Percentiles rank a stretch among this genome's conserved stretches.
These are phyloP conservation scores for Lethocerus indicus DNA, from an alignment of 1,140 invertebrate genomes.

Conservation along the genomic window DNA sequence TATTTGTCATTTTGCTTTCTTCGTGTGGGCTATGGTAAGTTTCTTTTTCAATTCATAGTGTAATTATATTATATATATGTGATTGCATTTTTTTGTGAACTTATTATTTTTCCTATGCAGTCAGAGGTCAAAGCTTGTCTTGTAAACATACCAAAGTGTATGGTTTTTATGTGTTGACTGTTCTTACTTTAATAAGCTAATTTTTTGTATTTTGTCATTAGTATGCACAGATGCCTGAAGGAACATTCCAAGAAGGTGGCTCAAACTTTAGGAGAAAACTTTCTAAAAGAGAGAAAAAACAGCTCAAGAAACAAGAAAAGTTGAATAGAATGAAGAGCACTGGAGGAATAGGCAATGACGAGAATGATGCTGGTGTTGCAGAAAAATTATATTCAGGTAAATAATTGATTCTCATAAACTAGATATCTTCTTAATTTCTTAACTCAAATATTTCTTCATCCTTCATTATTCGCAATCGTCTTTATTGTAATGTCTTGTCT, in stretches of 20 bases:
- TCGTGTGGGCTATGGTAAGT: too few species aligned
- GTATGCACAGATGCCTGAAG: conserved; percentile 32
- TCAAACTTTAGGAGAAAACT: conserved; percentile 73
- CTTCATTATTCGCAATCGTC: too few species aligned
- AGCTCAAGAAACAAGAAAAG: conserved; percentile 94
- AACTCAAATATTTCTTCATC: too few species aligned
- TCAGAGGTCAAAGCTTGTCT: too few species aligned
- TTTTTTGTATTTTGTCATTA: conserved; percentile 18
- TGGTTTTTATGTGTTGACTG: too few species aligned
- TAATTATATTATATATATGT: too few species aligned
- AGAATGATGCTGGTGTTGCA: conserved; percentile 54
- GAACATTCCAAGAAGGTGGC: conserved; percentile 38
- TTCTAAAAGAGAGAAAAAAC: conserved; percentile 97
- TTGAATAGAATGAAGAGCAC: conserved; percentile 58
- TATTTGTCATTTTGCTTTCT: too few species aligned
- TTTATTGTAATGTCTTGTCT: too few species aligned
- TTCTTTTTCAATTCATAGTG: too few species aligned
- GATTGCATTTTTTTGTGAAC: too few species aligned
- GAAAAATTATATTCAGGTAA: conserved; percentile 81
- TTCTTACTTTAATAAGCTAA: background rate
- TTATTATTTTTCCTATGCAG: too few species aligned
- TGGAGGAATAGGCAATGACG: conserved; percentile 31
- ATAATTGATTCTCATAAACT: conserved; percentile 9
- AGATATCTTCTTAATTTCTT: background rate
- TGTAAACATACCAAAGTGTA: too few species aligned